A percentile compares a stretch with the other conserved stretches of the same genome.
phyloP scores from a whole-genome alignment of 2,888 invertebrate genomes.

The Campopleginae sp. region DNA sequence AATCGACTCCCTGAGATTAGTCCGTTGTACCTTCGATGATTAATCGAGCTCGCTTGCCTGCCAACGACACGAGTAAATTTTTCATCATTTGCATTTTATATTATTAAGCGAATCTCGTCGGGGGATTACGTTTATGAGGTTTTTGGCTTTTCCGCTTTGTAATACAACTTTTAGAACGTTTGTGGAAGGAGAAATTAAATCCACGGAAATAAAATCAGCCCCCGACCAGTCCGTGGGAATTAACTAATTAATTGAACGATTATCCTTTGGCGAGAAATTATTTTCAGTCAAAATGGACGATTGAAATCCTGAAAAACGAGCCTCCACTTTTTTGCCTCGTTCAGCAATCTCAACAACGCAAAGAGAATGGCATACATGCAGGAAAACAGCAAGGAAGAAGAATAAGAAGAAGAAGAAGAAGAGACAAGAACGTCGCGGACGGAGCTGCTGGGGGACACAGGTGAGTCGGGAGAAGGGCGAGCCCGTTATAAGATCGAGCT shows the following conservation, averaged over 20 bases:
- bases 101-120: neutral
- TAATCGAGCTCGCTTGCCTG: constrained; percentile 60
- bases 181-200: neutral
- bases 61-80: neutral
- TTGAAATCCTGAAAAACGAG: neutral
- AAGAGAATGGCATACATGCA: constrained; percentile 39
- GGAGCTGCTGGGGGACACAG: constrained; percentile 70
- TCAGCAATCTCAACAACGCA: constrained; percentile 20
- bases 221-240: neutral
- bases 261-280: neutral
- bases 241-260: neutral
- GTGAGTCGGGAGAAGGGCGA: constrained; percentile 85
- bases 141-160: neutral
- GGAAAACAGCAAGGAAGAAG: constrained; percentile 39
- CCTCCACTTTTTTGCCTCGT: neutral
- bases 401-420: constrained; percentile 59
- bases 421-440: constrained; percentile 65
- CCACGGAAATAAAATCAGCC: neutral
- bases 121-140: neutral
- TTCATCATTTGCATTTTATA: constrained; percentile 45
- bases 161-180: neutral
- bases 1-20: constrained; percentile 60
- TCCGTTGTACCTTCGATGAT: constrained; percentile 67
- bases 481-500: constrained; percentile 85
- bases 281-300: neutral